Conservation (phyloP, 2,113 vertebrate species). For the Crotophaga sulcirostris region DNA sequence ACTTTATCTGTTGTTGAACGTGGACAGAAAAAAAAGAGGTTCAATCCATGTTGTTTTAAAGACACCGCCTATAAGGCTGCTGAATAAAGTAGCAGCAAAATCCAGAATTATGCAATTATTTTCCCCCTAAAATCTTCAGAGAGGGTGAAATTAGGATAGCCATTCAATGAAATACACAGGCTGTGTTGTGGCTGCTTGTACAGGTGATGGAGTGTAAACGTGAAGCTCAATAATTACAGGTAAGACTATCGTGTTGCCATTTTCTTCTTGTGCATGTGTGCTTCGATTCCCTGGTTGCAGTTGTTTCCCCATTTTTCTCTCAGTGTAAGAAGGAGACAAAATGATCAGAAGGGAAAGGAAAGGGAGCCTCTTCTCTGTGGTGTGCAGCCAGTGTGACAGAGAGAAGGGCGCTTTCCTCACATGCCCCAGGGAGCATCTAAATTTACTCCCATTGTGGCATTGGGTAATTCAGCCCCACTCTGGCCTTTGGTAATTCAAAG, state of each 20-base stretch:
- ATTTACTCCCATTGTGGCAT: neutral
- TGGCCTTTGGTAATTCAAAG: neutral
- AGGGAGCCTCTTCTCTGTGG: neutral
- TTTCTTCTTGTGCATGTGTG: neutral
- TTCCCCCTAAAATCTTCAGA: neutral
- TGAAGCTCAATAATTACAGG: neutral
- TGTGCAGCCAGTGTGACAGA: neutral
- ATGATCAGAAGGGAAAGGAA: neutral
- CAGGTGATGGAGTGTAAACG: neutral
- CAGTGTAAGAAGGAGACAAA: neutral
- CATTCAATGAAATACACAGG: neutral
- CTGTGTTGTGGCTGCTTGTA: neutral
- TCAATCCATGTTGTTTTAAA: neutral
- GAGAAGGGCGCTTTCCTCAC: neutral
- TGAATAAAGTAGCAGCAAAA: neutral
- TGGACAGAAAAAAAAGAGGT: neutral
- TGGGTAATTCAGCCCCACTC: neutral
- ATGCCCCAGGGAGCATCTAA: neutral
- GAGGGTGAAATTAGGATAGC: neutral
- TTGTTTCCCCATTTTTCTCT: neutral
- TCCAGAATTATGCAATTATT: neutral
- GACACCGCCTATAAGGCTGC: neutral
- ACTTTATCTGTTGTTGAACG: neutral
- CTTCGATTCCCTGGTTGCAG: neutral
- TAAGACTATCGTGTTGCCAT: neutral